Evolutionary conservation across 2,888 invertebrate species (phyloP).

Genomic region (Bellardia bayeri): DNA sequence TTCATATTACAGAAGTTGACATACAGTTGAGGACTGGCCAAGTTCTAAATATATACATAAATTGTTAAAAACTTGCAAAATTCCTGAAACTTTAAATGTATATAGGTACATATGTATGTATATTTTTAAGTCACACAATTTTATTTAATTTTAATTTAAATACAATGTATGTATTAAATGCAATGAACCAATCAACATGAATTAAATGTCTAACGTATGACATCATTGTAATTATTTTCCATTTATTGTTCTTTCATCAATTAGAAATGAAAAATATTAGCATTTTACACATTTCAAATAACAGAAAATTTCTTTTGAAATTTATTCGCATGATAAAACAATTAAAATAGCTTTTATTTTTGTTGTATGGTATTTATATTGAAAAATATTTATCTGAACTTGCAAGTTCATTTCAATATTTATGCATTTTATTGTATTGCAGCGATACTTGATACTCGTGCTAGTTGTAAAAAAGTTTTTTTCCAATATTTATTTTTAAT

Average conservation of each 20-base stretch:
- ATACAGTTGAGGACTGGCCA: no score
- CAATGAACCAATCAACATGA: not conserved
- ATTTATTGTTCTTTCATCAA: conserved; percentile 61
- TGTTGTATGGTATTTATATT: conserved; percentile 20
- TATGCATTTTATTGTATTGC: conserved; percentile 20
- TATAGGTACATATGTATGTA: no score
- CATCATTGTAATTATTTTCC: conserved; percentile 52
- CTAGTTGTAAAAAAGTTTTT: conserved; percentile 15
- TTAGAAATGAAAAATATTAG: conserved; percentile 50
- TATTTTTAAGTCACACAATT: no score
- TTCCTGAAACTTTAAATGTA: no score
- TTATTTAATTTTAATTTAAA: not conserved
- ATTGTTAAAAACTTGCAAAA: no score
- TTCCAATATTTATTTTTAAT: conserved; percentile 30
- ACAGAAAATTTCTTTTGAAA: conserved; percentile 38
- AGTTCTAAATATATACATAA: no score
- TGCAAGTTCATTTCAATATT: conserved; percentile 68
- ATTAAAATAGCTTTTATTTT: conserved; percentile 45
- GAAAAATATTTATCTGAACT: conserved; percentile 57
- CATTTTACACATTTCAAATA: conserved; percentile 62
- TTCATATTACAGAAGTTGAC: no score
- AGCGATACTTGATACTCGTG: conserved; percentile 8
- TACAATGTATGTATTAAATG: not conserved
- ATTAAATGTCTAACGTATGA: conserved; percentile 26
- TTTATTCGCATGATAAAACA: conserved; percentile 65